These are phyloP conservation scores for Philereme transversata DNA, from an alignment of 2,888 invertebrate genomes.

Conservation along the genomic window DNA sequence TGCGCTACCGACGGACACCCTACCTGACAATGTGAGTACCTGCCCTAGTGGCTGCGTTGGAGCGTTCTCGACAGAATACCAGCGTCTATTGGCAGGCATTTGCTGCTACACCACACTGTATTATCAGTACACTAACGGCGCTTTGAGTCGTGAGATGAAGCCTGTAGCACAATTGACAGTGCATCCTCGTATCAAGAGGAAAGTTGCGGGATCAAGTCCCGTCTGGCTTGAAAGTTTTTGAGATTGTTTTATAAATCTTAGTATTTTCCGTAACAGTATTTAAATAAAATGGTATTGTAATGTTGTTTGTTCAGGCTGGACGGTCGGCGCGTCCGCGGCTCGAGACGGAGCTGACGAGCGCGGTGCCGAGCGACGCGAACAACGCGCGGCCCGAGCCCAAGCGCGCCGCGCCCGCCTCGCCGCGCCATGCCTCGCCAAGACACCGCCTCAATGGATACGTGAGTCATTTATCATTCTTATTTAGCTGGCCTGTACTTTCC, in stretches of 20 bases:
- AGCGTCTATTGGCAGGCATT: too few relatives aligned
- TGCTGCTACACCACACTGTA: too few relatives aligned
- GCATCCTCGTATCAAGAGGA: too few relatives aligned
- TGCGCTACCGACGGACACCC: conserved; percentile 56
- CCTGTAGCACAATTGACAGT: too few relatives aligned
- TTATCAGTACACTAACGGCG: too few relatives aligned
- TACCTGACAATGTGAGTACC: conserved; percentile 46
- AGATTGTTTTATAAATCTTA: too few relatives aligned
- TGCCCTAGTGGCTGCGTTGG: too few relatives aligned
- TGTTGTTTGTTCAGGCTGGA: conserved; percentile 6
- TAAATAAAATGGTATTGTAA: background rate
- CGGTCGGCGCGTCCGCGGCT: conserved; percentile 85
- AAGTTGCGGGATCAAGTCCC: too few relatives aligned
- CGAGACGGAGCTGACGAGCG: conserved; percentile 86
- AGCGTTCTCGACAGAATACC: too few relatives aligned
- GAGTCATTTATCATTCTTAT: conserved; percentile 36
- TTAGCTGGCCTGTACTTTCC: too few relatives aligned
- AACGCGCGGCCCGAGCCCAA: conserved; percentile 69
- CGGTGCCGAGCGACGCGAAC: conserved; percentile 81
- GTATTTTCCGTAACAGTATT: background rate
- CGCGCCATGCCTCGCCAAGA: conserved; percentile 55
- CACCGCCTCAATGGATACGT: conserved; percentile 71
- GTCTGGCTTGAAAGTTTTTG: too few relatives aligned
- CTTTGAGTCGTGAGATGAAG: too few relatives aligned
- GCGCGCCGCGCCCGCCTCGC: conserved; percentile 53